Evolutionary conservation across 2,888 invertebrate species (phyloP), one percentile per base, ranked within the genome.

Genomic region (Drosophila cyrtoloma): DNA sequence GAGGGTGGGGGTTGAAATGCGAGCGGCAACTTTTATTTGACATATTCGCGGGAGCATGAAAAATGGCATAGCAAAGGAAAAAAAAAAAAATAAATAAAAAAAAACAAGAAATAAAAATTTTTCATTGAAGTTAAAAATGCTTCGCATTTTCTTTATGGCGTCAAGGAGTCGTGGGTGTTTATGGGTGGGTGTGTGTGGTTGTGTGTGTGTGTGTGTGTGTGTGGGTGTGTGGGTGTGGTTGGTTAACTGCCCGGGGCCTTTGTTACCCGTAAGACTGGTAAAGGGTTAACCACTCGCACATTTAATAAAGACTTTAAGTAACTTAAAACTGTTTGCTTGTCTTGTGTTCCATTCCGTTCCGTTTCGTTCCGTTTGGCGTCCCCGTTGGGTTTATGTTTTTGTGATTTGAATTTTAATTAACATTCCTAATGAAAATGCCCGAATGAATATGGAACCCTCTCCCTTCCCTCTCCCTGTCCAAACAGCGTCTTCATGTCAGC

Each of bases 241-340:
- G 30, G 28, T 64, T 64, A 60, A 66, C 33, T 50, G 72, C 71
- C 77, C 37, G 62, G 51, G 57, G 69, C 62, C 52, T 53, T 44
- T 61, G 42, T 63, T 51, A 61, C 53, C 37, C n/a, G 44, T 57
- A 22, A 47, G 53, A 59, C 63, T 68, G 72, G 74, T 70, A 77
- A 81, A 70, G 89, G 89, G 77, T 86, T 87, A 89, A 87, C 85
- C 87, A 80, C 83, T 83, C 80, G 74, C 75, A 84, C 83, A 89
- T 83, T 86, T 84, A 82, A 82, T 81, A 86, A 87, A 86, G 80
- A 85, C 86, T 88, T 91, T 89, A 90, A 91, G 89, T 89, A 89
- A 91, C 84, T 89, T 90, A 81, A 88, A 88, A 88, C 85, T 77
- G 83, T 90, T 84, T 90, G 85, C 80, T 84, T 91, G 82, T 85